Evolutionary conservation across 1,140 invertebrate species (phyloP).

Genomic region (Drosophila kohkoa): DNA sequence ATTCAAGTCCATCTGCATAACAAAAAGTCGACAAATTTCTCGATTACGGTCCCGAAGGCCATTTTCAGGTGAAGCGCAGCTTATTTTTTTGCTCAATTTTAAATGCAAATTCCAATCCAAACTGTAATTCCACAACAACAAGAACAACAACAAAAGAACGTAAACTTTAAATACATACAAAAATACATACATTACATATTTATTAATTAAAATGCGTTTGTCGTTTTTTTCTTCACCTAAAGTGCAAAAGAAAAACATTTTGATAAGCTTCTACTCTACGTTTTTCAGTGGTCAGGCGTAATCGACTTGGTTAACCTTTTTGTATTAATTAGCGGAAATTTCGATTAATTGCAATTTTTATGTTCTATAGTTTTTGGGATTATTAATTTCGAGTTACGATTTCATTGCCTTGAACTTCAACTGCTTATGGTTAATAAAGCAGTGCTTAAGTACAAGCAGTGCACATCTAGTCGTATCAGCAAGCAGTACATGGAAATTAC

Average conservation of each 20-base stretch:
- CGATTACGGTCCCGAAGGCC: conserved; percentile 28
- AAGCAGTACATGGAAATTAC: too few species aligned
- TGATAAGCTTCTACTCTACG: background rate
- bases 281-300: background rate
- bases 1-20: conserved; percentile 22
- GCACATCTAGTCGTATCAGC: too few species aligned
- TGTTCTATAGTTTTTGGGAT: too few species aligned
- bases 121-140: conserved; percentile 39
- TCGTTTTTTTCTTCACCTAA: background rate
- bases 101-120: conserved; percentile 23
- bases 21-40: background rate
- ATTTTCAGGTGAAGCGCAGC: conserved; percentile 45
- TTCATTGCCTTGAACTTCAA: too few species aligned
- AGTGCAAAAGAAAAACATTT: background rate
- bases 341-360: too few species aligned
- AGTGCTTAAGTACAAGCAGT: too few species aligned
- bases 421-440: too few species aligned
- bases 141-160: too few species aligned
- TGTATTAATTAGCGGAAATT: too few species aligned
- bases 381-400: too few species aligned
- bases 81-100: conserved; percentile 33
- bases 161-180: conserved; percentile 29
- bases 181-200: conserved; percentile 43
- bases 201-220: conserved; percentile 34
- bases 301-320: too few species aligned